These are phyloP conservation scores for Pseudocheirus occidentalis DNA, from an alignment of 2,797 vertebrate species.

Conservation along the genomic window DNA sequence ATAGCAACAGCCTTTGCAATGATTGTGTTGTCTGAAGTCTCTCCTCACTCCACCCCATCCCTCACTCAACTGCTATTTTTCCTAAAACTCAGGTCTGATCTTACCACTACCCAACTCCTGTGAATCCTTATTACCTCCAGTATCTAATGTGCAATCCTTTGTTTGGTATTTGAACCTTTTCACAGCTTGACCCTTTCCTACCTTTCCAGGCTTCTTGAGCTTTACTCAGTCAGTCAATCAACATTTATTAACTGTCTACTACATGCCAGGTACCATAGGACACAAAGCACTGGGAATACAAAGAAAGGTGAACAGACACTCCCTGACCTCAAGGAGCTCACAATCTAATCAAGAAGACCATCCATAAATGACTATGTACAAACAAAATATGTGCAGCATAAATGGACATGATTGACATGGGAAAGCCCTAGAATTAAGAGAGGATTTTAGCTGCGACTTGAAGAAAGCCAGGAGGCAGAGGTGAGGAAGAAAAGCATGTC, in stretches of 20 bases:
- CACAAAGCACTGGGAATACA: not conserved
- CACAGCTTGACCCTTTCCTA: not conserved
- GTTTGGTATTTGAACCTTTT: not conserved
- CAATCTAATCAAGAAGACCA: not conserved
- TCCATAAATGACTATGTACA: not conserved
- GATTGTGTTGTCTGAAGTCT: not conserved
- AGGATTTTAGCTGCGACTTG: not conserved
- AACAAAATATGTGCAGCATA: not conserved
- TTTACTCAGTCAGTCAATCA: not conserved
- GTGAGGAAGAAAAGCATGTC: not conserved
- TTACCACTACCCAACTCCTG: not conserved
- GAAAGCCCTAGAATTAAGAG: not conserved
- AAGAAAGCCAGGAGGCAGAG: not conserved
- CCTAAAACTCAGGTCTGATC: not conserved
- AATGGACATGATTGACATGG: not conserved
- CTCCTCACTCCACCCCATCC: not conserved
- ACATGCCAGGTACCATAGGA: not conserved
- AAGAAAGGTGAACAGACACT: not conserved
- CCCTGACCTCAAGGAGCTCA: not conserved
- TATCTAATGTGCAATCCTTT: not conserved
- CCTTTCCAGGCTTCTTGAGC: not conserved
- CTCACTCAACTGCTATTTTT: not conserved
- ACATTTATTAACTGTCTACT: not conserved
- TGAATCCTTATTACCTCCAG: not conserved
- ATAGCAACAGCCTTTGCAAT: not conserved